Evolutionary conservation across 1,140 invertebrate species (phyloP), one percentile per base, ranked within the genome.

Genomic region (Bombus confusus): DNA sequence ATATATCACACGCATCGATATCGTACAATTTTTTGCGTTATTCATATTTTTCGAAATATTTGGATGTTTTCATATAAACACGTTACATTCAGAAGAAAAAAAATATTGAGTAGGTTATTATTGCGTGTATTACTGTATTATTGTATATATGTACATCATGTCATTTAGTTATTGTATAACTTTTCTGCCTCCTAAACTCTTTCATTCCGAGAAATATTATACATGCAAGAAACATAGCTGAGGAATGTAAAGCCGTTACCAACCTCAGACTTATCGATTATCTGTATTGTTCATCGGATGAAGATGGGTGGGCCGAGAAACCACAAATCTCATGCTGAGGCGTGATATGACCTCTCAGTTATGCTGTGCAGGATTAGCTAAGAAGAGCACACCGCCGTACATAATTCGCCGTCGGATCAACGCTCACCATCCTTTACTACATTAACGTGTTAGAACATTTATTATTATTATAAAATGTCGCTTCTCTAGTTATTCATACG

Each of bases 331-430:
- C 47, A 28, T 57, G 34, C 43, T 74, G 69, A 62, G 84, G 79
- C 77, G 87, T 91, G 86, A 87, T 86, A 87, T 90, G 91, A 91
- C 91, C 91, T 91, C 86, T 81, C 84, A 91, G 90, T 90, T 90
- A 90, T 91, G 91, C 84, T 68, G 78, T 25, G 71, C 83, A 25
- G 47, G 47, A 84, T 92, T 91, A 82, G 75, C 77, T 86, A 80
- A 80, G 89, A 90, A 83, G 74, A 82, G 31, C 68, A 80, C 52
- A 64, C 52, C 18, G 64, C 18, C 47, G 47, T 22, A 28, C 43
- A 73, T 86, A 74, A 83, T 87, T 71, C 75, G 68, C 82, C 80
- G 77, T 88, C 69, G 83, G 75, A 81, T 86, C 71, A 68, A 31
- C 72, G 71, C 62, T 90, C 69, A 37, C 90, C 87, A 69, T 88